Evolutionary conservation across 2,113 vertebrate genomes (phyloP).

Genomic region (Cromileptes altivelis): DNA sequence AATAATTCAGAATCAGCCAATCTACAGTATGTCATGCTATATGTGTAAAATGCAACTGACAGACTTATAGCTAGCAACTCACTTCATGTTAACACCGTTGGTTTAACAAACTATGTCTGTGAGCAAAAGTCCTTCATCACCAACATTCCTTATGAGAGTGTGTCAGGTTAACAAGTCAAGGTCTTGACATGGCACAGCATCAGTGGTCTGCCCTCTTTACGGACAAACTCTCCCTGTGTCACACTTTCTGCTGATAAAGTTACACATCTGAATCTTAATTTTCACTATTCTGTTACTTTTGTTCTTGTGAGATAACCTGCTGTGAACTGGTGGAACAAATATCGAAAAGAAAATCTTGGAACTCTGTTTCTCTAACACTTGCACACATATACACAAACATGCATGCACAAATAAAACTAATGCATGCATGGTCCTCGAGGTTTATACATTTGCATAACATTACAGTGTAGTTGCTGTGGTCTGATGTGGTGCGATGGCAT

Average conservation of each 20-base stretch:
- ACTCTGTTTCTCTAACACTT: slow-evolving; percentile 5
- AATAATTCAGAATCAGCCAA: slow-evolving; percentile 32
- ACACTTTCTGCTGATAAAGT: slow-evolving; percentile 30
- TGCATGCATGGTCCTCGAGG: slow-evolving; percentile 36
- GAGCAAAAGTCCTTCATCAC: slow-evolving; percentile 52
- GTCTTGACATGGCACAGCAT: slow-evolving; percentile 56
- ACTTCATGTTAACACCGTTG: slow-evolving; percentile 45
- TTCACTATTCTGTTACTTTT: not conserved
- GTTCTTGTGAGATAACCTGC: not conserved
- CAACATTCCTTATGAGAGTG: slow-evolving; percentile 66
- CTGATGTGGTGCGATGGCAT: slow-evolving; percentile 45
- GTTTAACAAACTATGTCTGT: slow-evolving; percentile 60
- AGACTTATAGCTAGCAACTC: slow-evolving; percentile 51
- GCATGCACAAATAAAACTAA: slow-evolving; percentile 25
- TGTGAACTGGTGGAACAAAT: not conserved
- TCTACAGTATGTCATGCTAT: slow-evolving; percentile 5
- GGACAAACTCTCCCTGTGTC: slow-evolving; percentile 52
- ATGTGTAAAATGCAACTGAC: slow-evolving; percentile 48
- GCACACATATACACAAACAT: slow-evolving; percentile 16
- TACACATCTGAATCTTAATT: not conserved
- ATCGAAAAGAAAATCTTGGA: not conserved
- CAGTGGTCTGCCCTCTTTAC: slow-evolving; percentile 35
- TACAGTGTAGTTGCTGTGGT: slow-evolving; percentile 40
- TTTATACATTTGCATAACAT: slow-evolving; percentile 58
- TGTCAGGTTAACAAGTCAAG: slow-evolving; percentile 62